Conservation (phyloP, 2,888 invertebrate genomes). For the Eudemis profundana region DNA sequence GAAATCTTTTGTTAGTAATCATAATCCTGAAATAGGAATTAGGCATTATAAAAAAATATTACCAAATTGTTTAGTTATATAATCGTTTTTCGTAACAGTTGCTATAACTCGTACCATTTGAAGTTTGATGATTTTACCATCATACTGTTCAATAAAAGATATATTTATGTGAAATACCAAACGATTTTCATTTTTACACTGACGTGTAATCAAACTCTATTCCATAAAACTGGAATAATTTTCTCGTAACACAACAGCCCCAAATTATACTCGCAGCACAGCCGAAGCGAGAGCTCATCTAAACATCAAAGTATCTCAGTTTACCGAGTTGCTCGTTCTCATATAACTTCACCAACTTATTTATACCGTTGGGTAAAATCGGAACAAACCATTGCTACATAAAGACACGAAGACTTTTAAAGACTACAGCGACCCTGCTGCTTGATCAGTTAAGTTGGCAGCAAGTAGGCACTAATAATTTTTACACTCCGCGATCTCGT, state of each 20-base stretch:
- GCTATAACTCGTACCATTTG: too few species aligned
- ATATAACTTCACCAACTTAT: slow-evolving; percentile 31
- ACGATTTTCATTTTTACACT: neutral
- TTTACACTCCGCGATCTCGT: slow-evolving; percentile 41
- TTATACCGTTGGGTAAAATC: slow-evolving; percentile 7
- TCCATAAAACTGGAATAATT: slow-evolving; percentile 26
- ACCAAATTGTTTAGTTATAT: too few species aligned
- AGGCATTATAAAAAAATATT: too few species aligned
- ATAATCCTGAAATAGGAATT: too few species aligned
- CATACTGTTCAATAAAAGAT: too few species aligned
- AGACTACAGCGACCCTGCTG: neutral
- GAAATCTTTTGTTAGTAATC: too few species aligned
- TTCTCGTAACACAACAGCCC: slow-evolving; percentile 1
- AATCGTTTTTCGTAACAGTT: too few species aligned
- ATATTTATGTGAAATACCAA: too few species aligned
- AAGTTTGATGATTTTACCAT: too few species aligned
- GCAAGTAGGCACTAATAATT: slow-evolving; percentile 30
- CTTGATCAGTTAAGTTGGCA: slow-evolving; percentile 18
- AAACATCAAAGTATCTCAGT: slow-evolving; percentile 40
- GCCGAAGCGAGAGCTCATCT: slow-evolving; percentile 25
- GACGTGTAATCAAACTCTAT: neutral
- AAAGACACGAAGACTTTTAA: slow-evolving; percentile 2
- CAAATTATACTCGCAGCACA: slow-evolving; percentile 30
- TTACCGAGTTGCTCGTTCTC: slow-evolving; percentile 27
- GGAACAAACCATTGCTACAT: slow-evolving; percentile 4